A percentile compares a stretch with the other conserved stretches of the same genome.
Evolutionary conservation across 2,888 invertebrate species (phyloP).

Genomic region (Thera britannica): DNA sequence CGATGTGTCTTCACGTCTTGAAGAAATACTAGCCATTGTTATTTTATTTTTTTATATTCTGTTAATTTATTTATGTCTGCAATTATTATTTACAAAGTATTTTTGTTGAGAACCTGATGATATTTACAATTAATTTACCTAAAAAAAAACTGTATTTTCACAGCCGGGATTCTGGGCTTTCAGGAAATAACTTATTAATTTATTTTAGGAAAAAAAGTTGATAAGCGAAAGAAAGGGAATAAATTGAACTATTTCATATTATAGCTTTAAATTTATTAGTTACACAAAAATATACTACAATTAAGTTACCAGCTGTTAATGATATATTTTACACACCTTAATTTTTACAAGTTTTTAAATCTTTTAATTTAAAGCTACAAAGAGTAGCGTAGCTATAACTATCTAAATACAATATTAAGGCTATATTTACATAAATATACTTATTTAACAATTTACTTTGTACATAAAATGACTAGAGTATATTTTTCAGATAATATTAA

Average conservation of each 20-base stretch:
- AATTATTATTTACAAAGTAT: too few relatives aligned
- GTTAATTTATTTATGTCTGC: too few relatives aligned
- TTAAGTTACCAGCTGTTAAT: conserved; percentile 49
- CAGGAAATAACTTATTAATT: too few relatives aligned
- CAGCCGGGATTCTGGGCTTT: too few relatives aligned
- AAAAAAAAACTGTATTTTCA: too few relatives aligned
- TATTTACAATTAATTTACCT: too few relatives aligned
- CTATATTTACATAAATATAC: conserved; percentile 56
- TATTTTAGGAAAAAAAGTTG: too few relatives aligned
- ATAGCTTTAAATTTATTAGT: conserved; percentile 47
- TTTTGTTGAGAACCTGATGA: too few relatives aligned
- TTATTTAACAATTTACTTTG: conserved; percentile 67
- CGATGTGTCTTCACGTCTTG: too few relatives aligned
- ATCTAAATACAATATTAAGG: conserved; percentile 48
- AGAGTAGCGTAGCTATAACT: conserved; percentile 49
- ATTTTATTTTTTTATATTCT: too few relatives aligned
- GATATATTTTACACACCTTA: conserved; percentile 11
- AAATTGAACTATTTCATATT: background rate
- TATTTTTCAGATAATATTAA: conserved; percentile 45
- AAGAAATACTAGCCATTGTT: too few relatives aligned
- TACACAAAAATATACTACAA: conserved; percentile 79
- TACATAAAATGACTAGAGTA: conserved; percentile 79
- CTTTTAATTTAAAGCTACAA: conserved; percentile 41
- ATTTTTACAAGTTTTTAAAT: conserved; percentile 29
- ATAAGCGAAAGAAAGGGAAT: background rate